Base-by-base conservation (phyloP, 1,140 invertebrate genomes). In the Drosophila pseudoananassae region DNA sequence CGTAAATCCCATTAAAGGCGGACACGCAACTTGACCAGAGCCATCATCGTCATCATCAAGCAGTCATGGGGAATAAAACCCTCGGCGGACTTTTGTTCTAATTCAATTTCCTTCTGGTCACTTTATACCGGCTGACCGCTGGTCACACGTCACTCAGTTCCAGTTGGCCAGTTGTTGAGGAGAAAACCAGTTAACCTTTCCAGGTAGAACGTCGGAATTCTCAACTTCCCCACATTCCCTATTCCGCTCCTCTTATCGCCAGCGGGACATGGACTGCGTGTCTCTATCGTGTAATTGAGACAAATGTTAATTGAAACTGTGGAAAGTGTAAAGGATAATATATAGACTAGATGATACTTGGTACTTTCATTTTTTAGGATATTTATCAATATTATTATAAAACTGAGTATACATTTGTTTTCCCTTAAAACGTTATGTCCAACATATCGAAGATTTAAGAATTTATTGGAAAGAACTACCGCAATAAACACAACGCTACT, bases 91-190 rank as follows among this genome's bases (percentile, higher is more conserved):
- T 68, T 60, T 87, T 78, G 74, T 87, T 87, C 79, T 87, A 85
- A 85, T 87, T 87, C 82, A 82, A 85, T 87, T 82, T 87, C 58
- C 60, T 52, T 50, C 49, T 54, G 64, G 45, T 58, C 54, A 78
- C 45, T 70, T 25, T 14, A 49, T 54, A 27, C 27, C 45, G 45
- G 49, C 78, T 82, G 82, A 85, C 82, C 82, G 58, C 78, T 76
- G 82, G 83, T 87, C 82, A 85, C 74, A 87, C 82, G 82, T 82
- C 82, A 85, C 33, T 85, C 82, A 81, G 12, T 45, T 17, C 14
- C 43, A 46, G 43, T 46, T 46, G 40, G 40, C 40, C 71, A 40
- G 38, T 29, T 54, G 50, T 55, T 52, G 38, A 33, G 29, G 15
- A 43, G 12, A 29, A 47, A 87, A 87, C 82, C 81, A 84, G 81